Base-by-base conservation (phyloP, 2,888 invertebrate species). In the Nemapogon koenigi region DNA sequence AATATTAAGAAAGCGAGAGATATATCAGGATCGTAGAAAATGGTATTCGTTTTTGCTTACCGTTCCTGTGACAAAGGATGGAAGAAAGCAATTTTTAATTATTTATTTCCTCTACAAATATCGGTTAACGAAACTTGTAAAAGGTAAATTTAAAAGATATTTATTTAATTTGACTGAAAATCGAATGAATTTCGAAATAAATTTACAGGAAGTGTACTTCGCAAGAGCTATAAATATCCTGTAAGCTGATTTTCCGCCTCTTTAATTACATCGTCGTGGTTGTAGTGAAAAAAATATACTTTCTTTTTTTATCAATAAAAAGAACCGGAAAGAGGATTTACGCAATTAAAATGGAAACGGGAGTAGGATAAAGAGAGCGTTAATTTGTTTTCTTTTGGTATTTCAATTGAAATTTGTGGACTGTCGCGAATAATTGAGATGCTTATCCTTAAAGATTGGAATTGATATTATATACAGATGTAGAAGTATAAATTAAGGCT, bases 311-410 rank as follows among this genome's bases (percentile, higher is more conserved):
- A 61, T 62, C 58, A 48, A 54, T 55, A 60, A 52, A 50, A 55
- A 64, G 57, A 55, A 54, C 50, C 53, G 49, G 55, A 59, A 64
- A 69, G 65, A 60, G 64, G 69, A 70, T 72, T 72, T 64, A 53
- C 57, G 61, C 68, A 70, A 70, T 71, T 72, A 70, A 67, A 71
- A 58, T 49, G 55, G 54, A 51, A 55, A 57, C 53, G 47, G 55
- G 47, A 49, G 56, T 43, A 48, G 44, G 52, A 55, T 59, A 51
- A 51, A 52, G 55, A 51, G 48, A 59, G 55, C 53, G 52, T 58
- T 33, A 33, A 33, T 33, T 33, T 33, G 33, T 33, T 33, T 53
- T 50, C 47, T 49, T 59, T 25, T 35, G 14, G 17, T 17, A 28
- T 27, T 59, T 56, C 57, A 50, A 55, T 52, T 56, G 54, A 54